phyloP scores from a whole-genome alignment of 2,888 invertebrate genomes.

The Drosophila pseudotakahashii region DNA sequence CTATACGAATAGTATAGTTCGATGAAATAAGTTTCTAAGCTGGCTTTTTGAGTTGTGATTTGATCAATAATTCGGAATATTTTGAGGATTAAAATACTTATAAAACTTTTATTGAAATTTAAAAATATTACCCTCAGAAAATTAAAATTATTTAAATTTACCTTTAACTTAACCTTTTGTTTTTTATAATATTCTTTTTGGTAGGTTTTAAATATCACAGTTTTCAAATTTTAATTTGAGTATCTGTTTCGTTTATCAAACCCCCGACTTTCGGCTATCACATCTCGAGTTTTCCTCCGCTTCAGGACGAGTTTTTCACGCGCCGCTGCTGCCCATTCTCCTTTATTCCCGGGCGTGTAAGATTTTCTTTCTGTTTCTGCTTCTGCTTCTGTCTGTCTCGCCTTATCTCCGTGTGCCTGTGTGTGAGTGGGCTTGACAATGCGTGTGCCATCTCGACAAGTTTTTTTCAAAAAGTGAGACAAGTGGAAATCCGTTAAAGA shows the following conservation, averaged over 20 bases:
- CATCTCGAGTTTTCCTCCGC: constrained; percentile 20
- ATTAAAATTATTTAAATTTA: too few species aligned
- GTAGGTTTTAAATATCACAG: neutral
- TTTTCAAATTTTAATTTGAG: neutral
- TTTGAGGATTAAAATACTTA: too few species aligned
- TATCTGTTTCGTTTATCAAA: constrained; percentile 6
- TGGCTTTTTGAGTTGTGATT: too few species aligned
- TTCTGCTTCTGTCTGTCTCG: constrained; percentile 15
- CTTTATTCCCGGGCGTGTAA: constrained; percentile 28
- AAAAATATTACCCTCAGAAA: too few species aligned
- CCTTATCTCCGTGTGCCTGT: constrained; percentile 21
- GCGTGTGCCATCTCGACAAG: constrained; percentile 67
- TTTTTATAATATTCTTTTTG: neutral
- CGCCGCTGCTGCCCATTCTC: constrained; percentile 45
- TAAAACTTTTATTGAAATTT: too few species aligned
- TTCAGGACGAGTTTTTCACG: constrained; percentile 50
- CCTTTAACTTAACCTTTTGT: too few species aligned
- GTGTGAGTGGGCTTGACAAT: constrained; percentile 49
- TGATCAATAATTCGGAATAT: too few species aligned
- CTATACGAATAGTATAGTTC: neutral
- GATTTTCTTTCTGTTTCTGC: constrained; percentile 13
- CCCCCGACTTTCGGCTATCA: constrained; percentile 16
- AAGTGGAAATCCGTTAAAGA: constrained; percentile 79
- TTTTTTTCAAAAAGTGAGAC: constrained; percentile 70
- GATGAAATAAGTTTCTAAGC: neutral